A percentile compares a stretch with the other conserved stretches of the same genome.
Conservation (phyloP, 2,888 invertebrate genomes). For the Leptopterna dolabrata region DNA sequence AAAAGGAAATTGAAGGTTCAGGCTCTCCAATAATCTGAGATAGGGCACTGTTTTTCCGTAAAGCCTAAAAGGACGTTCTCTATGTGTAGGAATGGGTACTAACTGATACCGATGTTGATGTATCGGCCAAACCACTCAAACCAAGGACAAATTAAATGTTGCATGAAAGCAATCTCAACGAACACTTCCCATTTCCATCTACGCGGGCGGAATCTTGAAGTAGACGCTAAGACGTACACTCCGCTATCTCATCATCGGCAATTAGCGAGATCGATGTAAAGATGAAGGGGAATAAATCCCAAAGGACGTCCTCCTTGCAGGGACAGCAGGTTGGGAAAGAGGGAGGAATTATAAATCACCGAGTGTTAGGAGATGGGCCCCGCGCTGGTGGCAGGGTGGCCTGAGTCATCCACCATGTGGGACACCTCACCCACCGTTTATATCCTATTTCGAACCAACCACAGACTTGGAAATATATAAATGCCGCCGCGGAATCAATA, state of each 20-base stretch:
- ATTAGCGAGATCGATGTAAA: not conserved
- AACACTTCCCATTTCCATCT: too few relatives aligned
- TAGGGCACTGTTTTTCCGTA: too few relatives aligned
- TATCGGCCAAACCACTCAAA: too few relatives aligned
- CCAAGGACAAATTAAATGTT: too few relatives aligned
- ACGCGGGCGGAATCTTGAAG: too few relatives aligned
- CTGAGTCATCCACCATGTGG: constrained; percentile 4
- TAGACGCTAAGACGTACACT: too few relatives aligned
- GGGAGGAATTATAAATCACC: not conserved
- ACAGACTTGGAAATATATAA: constrained; percentile 16
- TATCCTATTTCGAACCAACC: constrained; percentile 30
- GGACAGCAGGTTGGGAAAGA: not conserved
- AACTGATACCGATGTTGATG: too few relatives aligned
- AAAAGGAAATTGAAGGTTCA: too few relatives aligned
- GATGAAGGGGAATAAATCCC: not conserved
- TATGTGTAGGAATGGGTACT: too few relatives aligned
- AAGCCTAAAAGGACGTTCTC: too few relatives aligned
- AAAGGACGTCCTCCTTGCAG: not conserved
- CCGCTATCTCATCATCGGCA: not conserved
- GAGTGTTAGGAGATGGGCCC: not conserved
- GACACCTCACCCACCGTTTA: constrained; percentile 23
- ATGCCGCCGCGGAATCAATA: not conserved
- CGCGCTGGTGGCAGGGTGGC: not conserved
- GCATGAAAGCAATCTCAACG: too few relatives aligned
- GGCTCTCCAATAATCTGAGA: too few relatives aligned